Percentiles rank a stretch among this genome's conserved stretches.
Evolutionary conservation across 2,797 vertebrate species (phyloP).

Genomic region (Meriones psammophilus): DNA sequence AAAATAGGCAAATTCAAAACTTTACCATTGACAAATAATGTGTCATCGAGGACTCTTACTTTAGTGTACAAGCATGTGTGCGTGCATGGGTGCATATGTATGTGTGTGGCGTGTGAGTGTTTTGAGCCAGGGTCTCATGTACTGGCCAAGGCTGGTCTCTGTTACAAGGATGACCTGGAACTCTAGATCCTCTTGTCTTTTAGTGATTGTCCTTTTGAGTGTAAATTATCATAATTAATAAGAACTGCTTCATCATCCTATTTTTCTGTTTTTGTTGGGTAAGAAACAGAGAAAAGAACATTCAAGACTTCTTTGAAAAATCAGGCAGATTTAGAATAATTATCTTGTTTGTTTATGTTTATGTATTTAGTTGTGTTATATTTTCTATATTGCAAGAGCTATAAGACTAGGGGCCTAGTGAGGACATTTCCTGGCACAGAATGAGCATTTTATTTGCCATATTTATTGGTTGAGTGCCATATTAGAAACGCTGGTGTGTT

Average conservation of each 20-base stretch:
- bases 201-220: conserved; percentile 22
- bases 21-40: neutral
- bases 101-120: neutral
- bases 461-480: neutral
- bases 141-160: neutral
- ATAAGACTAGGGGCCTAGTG: neutral
- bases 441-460: neutral
- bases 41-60: neutral
- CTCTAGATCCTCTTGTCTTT: neutral
- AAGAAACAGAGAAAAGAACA: conserved; percentile 43
- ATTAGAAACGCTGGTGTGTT: neutral
- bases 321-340: neutral
- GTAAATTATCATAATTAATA: neutral
- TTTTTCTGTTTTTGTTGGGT: neutral
- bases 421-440: neutral
- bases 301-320: neutral
- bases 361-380: neutral
- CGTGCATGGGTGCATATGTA: neutral
- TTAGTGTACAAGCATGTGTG: neutral
- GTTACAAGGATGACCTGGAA: neutral
- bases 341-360: conserved; percentile 21
- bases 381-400: neutral
- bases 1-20: conserved; percentile 34
- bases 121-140: neutral
- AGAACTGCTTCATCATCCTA: neutral